These are phyloP conservation scores for Labeo rohita DNA, from an alignment of 2,113 vertebrate species.

Conservation along the genomic window DNA sequence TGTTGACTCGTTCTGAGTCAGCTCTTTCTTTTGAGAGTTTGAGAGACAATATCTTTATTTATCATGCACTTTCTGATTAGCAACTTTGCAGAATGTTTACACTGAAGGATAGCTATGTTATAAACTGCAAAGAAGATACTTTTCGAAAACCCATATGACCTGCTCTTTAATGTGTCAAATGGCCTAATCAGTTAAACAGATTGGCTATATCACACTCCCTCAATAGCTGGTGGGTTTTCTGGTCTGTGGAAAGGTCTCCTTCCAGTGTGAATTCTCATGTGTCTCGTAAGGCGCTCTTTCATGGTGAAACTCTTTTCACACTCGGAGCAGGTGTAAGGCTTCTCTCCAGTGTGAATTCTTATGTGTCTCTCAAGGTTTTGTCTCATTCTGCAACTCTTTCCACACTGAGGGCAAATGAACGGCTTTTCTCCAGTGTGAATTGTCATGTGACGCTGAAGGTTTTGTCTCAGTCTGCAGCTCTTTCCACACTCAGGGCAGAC, in stretches of 20 bases:
- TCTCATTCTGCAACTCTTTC: not conserved
- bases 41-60: too few species aligned
- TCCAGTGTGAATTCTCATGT: not conserved
- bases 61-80: too few species aligned
- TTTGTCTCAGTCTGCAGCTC: not conserved
- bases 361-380: not conserved
- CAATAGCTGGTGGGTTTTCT: not conserved
- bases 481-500: not conserved
- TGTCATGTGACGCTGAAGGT: not conserved
- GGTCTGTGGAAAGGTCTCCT: not conserved
- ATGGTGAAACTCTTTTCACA: not conserved
- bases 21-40: too few species aligned
- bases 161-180: not conserved
- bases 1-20: too few species aligned
- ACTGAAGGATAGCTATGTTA: too few species aligned
- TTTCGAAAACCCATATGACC: too few species aligned
- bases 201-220: not conserved
- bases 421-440: not conserved
- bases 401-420: not conserved
- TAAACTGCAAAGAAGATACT: too few species aligned
- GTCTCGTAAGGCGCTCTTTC: not conserved
- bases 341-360: not conserved
- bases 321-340: not conserved
- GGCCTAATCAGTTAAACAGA: too few species aligned
- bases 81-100: too few species aligned